Evolutionary conservation across 2,888 invertebrate species (phyloP).

Genomic region (Cotesia congregata): DNA sequence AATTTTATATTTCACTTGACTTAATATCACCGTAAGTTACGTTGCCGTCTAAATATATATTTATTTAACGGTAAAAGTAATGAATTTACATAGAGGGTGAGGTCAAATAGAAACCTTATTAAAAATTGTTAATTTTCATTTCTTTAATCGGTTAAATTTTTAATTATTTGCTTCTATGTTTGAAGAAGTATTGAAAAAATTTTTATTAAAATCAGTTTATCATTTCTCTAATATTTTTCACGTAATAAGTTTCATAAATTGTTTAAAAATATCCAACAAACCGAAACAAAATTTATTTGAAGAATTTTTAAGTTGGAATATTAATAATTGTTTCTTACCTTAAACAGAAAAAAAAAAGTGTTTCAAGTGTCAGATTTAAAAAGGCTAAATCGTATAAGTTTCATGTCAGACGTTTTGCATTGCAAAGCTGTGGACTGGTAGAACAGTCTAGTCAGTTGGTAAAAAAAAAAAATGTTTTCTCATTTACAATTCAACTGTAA

Average conservation of each 20-base stretch:
- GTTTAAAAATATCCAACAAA: no score
- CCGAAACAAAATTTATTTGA: not conserved
- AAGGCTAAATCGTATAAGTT: not conserved
- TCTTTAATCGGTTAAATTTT: no score
- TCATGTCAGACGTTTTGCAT: not conserved
- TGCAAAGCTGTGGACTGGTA: not conserved
- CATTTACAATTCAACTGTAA: not conserved
- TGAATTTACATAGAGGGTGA: not conserved
- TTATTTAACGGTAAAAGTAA: not conserved
- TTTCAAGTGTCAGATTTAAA: slow-evolving; percentile 9
- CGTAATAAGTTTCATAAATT: no score
- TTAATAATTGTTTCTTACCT: not conserved
- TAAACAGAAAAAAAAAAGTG: not conserved
- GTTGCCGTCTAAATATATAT: not conserved
- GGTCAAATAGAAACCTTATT: not conserved
- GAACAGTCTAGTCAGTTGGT: not conserved
- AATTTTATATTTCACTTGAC: not conserved
- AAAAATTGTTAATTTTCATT: not conserved
- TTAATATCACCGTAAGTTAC: not conserved
- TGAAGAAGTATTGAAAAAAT: no score
- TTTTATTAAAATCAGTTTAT: no score
- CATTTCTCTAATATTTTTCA: no score
- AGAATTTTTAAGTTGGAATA: slow-evolving; percentile 2
- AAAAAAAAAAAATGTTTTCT: not conserved
- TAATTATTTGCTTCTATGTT: no score